Conservation (phyloP, 2,888 invertebrate species). For the Coelinius sp. region DNA sequence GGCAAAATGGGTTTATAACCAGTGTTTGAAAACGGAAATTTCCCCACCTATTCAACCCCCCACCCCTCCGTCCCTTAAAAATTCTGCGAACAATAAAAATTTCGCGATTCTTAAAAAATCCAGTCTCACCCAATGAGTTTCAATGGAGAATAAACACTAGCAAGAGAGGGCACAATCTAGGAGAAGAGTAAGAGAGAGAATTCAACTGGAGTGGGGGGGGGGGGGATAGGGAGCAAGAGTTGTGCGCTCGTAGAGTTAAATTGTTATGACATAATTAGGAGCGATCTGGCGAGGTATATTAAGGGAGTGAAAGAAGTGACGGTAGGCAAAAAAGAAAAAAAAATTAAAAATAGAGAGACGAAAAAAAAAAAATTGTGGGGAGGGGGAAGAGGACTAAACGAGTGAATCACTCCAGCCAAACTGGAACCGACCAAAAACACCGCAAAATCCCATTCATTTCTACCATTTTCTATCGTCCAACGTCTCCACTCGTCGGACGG, state of each 20-base stretch:
- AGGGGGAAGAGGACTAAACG: slow-evolving; percentile 32
- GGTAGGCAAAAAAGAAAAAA: not conserved
- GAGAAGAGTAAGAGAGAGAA: slow-evolving; percentile 23
- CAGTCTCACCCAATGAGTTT: not conserved
- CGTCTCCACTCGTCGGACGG: slow-evolving; percentile 48
- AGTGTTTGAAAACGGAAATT: no score
- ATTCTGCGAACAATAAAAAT: not conserved
- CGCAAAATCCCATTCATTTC: slow-evolving; percentile 62
- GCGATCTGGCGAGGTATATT: slow-evolving; percentile 50
- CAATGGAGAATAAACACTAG: slow-evolving; percentile 1
- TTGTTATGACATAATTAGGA: slow-evolving; percentile 69
- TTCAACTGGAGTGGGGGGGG: slow-evolving; percentile 17
- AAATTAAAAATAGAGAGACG: slow-evolving; percentile 21
- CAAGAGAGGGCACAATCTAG: not conserved
- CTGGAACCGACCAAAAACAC: slow-evolving; percentile 51
- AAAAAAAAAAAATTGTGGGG: slow-evolving; percentile 24
- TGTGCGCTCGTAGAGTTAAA: slow-evolving; percentile 53
- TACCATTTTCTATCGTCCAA: slow-evolving; percentile 55
- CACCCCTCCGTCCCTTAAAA: not conserved
- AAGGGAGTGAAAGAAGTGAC: slow-evolving; percentile 22
- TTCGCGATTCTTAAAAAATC: not conserved
- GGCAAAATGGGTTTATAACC: no score
- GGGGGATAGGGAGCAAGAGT: slow-evolving; percentile 23
- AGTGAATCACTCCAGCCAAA: slow-evolving; percentile 39
- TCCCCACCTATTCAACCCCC: not conserved